phyloP scores from a whole-genome alignment of 92 coral and sea anemone species.

The Palythoa grandis region DNA sequence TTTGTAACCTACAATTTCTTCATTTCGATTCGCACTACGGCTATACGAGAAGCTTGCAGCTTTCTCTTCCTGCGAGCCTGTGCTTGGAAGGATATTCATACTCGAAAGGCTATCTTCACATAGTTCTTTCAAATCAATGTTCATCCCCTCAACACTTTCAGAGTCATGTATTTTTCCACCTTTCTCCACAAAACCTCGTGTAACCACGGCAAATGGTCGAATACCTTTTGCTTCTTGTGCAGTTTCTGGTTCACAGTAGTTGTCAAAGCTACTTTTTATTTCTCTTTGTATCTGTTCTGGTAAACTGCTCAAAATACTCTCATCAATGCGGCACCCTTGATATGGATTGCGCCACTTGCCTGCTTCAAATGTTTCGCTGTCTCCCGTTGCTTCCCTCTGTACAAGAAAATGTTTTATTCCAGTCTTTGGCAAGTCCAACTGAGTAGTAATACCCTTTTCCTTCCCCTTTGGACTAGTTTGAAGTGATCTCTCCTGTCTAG shows the following conservation, averaged over 20 bases:
- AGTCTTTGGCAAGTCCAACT: not conserved
- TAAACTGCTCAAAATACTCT: conserved; percentile 54
- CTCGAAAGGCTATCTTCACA: not conserved
- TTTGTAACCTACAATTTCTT: conserved; percentile 17
- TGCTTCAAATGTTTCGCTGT: not conserved
- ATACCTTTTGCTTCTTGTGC: conserved; percentile 19
- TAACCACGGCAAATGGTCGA: conserved; percentile 2
- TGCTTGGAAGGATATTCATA: not conserved
- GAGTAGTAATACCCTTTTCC: not conserved
- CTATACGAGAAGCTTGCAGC: not conserved
- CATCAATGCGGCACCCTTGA: conserved; percentile 61
- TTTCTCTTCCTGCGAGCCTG: not conserved
- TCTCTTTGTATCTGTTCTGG: conserved; percentile 78
- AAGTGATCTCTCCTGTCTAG: not conserved
- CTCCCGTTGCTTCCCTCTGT: not conserved
- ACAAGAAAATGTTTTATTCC: not conserved
- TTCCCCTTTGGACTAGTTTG: not conserved
- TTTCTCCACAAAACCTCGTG: not conserved
- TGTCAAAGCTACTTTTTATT: conserved; percentile 49
- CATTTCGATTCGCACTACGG: not conserved
- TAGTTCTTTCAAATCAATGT: not conserved
- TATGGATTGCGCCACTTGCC: conserved; percentile 49
- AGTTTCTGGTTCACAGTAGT: conserved; percentile 8
- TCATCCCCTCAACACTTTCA: not conserved
- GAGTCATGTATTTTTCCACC: not conserved